Percentiles rank a stretch among this genome's conserved stretches.
Conservation (phyloP, 1,140 invertebrate species). For the Drosophila sp. region DNA sequence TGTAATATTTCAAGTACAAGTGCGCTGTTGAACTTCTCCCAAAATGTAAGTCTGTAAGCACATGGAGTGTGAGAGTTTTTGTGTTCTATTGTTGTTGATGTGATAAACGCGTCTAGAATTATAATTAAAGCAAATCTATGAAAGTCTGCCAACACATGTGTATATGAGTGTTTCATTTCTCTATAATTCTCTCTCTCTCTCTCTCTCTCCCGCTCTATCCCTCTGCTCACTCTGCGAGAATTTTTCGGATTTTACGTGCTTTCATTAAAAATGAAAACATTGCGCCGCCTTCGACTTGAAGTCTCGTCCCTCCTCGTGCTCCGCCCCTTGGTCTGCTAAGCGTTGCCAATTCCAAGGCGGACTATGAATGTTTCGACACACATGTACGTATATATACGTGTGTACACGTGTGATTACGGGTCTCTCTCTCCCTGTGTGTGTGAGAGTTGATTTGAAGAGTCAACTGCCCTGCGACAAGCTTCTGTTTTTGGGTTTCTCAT, state of each 20-base stretch:
- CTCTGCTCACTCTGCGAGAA: slow-evolving; percentile 33
- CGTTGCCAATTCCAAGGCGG: slow-evolving; percentile 72
- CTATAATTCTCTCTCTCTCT: neutral
- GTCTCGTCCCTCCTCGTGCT: neutral
- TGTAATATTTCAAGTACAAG: slow-evolving; percentile 78
- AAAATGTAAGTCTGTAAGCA: slow-evolving; percentile 7
- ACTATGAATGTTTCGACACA: slow-evolving; percentile 71
- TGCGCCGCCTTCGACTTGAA: slow-evolving; percentile 58
- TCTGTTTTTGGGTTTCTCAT: slow-evolving; percentile 41
- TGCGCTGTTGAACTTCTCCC: slow-evolving; percentile 35
- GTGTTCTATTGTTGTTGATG: slow-evolving; percentile 75
- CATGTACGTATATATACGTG: slow-evolving; percentile 25
- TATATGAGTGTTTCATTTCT: neutral
- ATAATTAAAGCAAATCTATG: slow-evolving; percentile 83
- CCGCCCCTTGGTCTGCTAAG: slow-evolving; percentile 35
- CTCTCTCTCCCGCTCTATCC: neutral
- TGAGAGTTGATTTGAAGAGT: slow-evolving; percentile 23
- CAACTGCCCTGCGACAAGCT: slow-evolving; percentile 59
- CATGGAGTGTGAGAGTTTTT: slow-evolving; percentile 4
- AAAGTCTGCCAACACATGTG: slow-evolving; percentile 49
- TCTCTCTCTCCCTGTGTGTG: slow-evolving; percentile 18
- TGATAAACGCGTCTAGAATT: slow-evolving; percentile 83
- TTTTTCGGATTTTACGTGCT: slow-evolving; percentile 83
- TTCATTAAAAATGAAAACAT: slow-evolving; percentile 84
- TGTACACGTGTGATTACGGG: slow-evolving; percentile 34